Percentiles rank a stretch among this genome's conserved stretches.
Evolutionary conservation across 2,797 vertebrate species (phyloP).

Genomic region (Craterocephalus amniculus): DNA sequence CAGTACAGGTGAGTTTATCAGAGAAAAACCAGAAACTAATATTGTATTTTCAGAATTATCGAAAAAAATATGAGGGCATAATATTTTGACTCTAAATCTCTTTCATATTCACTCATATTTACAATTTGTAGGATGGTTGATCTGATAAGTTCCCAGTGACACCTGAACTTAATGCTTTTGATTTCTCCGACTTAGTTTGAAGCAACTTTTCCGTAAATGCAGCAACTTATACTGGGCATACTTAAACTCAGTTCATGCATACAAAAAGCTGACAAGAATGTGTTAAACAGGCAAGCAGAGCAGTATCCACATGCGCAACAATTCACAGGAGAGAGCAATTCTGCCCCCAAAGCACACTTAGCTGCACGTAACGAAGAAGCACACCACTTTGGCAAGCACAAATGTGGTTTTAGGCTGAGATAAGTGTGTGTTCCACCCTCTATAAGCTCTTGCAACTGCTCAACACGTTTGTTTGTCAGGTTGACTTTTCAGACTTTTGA

Average conservation of each 20-base stretch:
- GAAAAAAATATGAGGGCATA: constrained; percentile 13
- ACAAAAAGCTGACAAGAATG: not conserved
- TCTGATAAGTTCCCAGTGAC: constrained; percentile 7
- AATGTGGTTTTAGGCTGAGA: no score
- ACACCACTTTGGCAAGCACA: not conserved
- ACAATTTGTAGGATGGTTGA: not conserved
- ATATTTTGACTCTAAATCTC: constrained; percentile 5
- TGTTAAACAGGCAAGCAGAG: not conserved
- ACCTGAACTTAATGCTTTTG: constrained; percentile 4
- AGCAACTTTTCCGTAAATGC: constrained; percentile 10
- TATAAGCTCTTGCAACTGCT: no score
- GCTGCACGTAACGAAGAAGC: not conserved
- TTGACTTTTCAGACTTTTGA: no score
- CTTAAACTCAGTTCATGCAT: not conserved
- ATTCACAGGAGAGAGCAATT: not conserved
- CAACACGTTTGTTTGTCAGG: no score
- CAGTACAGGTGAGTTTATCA: constrained; percentile 52
- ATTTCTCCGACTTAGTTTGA: constrained; percentile 17
- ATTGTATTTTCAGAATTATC: not conserved
- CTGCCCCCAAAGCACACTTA: not conserved
- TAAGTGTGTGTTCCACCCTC: no score
- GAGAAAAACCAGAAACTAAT: constrained; percentile 27
- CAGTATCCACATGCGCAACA: not conserved
- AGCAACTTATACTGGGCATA: not conserved
- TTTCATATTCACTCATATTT: constrained; percentile 22